phyloP scores from a whole-genome alignment of 37 sponge, comb jelly and placozoan genomes.

The Ianthella basta region DNA sequence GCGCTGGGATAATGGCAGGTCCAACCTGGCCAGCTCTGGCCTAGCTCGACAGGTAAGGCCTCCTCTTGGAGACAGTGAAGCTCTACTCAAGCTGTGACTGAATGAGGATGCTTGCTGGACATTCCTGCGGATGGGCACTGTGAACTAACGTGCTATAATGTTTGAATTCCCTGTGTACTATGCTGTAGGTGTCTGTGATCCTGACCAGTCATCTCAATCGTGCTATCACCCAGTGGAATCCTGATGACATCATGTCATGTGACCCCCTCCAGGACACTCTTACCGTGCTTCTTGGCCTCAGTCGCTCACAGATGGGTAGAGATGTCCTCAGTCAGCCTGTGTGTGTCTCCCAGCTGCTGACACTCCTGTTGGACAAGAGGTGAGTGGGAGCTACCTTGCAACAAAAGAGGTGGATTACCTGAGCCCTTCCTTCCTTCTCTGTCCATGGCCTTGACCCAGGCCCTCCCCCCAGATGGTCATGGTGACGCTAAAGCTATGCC shows the following conservation, averaged over 20 bases:
- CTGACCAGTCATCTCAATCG: constrained; percentile 90
- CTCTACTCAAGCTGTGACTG: too few species aligned
- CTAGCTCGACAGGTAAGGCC: constrained; percentile 79
- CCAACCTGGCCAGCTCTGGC: constrained; percentile 63
- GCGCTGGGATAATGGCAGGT: constrained; percentile 76
- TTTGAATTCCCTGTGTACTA: too few species aligned
- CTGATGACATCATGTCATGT: constrained; percentile 75
- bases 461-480: constrained; percentile 94
- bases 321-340: constrained; percentile 86
- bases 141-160: too few species aligned
- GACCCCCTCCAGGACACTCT: constrained; percentile 92
- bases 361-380: constrained; percentile 89
- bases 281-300: constrained; percentile 82
- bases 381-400: not conserved
- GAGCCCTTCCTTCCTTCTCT: not conserved
- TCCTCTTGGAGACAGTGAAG: not conserved
- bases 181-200: constrained; percentile 67
- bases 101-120: too few species aligned
- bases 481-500: constrained; percentile 90
- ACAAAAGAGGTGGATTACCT: not conserved
- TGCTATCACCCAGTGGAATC: constrained; percentile 70
- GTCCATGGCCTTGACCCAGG: constrained; percentile 25
- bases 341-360: constrained; percentile 90
- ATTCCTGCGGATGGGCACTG: too few species aligned
- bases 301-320: constrained; percentile 83